Percentiles rank a stretch among this genome's conserved stretches.
Conservation (phyloP, 2,797 vertebrate genomes). For the Esox lucius region DNA sequence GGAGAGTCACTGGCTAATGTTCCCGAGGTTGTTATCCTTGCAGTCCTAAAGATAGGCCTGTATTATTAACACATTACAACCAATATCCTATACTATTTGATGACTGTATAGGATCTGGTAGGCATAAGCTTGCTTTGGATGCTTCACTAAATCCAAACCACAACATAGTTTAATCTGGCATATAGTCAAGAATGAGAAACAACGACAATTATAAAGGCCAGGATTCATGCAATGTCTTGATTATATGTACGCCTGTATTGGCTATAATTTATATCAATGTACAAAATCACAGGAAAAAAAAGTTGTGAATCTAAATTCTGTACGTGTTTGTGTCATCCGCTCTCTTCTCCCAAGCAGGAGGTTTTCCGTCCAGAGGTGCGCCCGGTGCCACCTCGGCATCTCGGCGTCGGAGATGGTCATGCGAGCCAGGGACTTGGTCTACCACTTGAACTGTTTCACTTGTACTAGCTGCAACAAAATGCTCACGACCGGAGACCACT, state of each 20-base stretch:
- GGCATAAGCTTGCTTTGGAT: neutral
- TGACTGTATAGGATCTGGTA: neutral
- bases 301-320: slow-evolving; percentile 16
- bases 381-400: slow-evolving; percentile 88
- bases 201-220: neutral
- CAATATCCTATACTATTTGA: neutral
- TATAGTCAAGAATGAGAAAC: neutral
- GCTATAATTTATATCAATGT: neutral
- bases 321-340: slow-evolving; percentile 10
- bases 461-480: slow-evolving; percentile 89
- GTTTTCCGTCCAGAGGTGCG: slow-evolving; percentile 89
- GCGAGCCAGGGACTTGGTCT: slow-evolving; percentile 87
- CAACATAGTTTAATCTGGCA: neutral
- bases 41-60: no score
- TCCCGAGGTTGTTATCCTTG: neutral
- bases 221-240: neutral
- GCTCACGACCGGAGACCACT: slow-evolving; percentile 89
- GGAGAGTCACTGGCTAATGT: neutral
- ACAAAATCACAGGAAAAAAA: neutral
- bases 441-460: slow-evolving; percentile 89
- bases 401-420: slow-evolving; percentile 92
- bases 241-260: neutral
- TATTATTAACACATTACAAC: neutral
- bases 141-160: neutral
- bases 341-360: slow-evolving; percentile 69